Percentiles rank a stretch among this genome's conserved stretches.
These are phyloP conservation scores for Pantherophis alleghaniensis DNA, from an alignment of 2,797 vertebrate genomes.

Conservation along the genomic window DNA sequence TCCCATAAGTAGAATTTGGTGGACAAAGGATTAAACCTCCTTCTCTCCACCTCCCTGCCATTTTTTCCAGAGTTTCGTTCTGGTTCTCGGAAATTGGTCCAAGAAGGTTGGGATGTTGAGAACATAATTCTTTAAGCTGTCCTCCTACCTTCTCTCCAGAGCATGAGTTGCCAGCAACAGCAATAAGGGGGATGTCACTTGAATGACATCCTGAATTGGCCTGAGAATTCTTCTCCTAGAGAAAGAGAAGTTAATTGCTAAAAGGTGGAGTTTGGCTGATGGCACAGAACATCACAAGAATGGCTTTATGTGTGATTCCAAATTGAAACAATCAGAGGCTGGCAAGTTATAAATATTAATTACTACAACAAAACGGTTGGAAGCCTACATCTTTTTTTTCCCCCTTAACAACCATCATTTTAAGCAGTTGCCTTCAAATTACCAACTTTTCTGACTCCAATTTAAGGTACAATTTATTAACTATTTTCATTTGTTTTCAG, in stretches of 20 bases:
- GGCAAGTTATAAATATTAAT: background rate
- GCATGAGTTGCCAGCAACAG: background rate
- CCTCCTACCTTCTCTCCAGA: slow-evolving; percentile 2
- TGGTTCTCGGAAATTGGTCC: background rate
- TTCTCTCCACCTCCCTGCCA: background rate
- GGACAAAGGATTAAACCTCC: background rate
- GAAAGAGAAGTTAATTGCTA: slow-evolving; percentile 5
- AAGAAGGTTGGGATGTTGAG: background rate
- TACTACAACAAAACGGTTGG: background rate
- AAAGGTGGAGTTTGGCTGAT: slow-evolving; percentile 8
- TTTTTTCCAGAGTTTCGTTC: background rate
- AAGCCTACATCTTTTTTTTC: background rate
- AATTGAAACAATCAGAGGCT: slow-evolving; percentile 13
- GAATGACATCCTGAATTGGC: background rate
- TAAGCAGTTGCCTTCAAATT: background rate
- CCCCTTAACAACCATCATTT: background rate
- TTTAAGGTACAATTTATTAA: background rate
- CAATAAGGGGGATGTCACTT: background rate
- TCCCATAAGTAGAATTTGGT: background rate
- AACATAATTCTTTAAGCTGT: slow-evolving; percentile 2
- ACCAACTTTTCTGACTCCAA: background rate
- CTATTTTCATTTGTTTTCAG: background rate
- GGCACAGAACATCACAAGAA: background rate
- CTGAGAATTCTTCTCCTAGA: background rate
- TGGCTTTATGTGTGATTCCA: background rate